phyloP scores from a whole-genome alignment of 2,888 invertebrate species.

The Sisyra terminalis region DNA sequence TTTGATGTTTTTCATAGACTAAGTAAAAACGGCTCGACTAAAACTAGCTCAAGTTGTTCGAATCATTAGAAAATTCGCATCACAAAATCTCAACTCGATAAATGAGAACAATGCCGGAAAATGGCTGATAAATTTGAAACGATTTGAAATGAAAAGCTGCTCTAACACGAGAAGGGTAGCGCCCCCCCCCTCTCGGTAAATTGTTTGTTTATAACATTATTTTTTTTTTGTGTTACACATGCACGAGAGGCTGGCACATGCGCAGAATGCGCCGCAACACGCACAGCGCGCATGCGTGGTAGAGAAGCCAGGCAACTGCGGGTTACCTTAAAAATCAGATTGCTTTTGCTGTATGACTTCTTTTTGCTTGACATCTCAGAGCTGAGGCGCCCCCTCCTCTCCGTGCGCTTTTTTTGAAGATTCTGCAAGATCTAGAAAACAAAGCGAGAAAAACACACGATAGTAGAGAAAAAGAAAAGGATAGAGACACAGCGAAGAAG shows the following conservation, averaged over 20 bases:
- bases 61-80: too few species aligned
- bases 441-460: slow-evolving; percentile 68
- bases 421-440: slow-evolving; percentile 97
- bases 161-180: slow-evolving; percentile 3
- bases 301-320: slow-evolving; percentile 21
- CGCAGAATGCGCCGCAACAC: too few species aligned
- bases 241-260: slow-evolving; percentile 2
- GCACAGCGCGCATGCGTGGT: slow-evolving; percentile 15
- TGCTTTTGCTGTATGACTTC: slow-evolving; percentile 90
- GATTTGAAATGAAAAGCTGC: background rate
- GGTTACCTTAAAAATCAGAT: slow-evolving; percentile 97
- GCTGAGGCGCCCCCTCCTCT: slow-evolving; percentile 92
- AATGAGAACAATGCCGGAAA: background rate
- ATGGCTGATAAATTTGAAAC: background rate
- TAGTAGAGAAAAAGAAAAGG: slow-evolving; percentile 42
- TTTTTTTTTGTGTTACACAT: background rate
- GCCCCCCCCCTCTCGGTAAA: slow-evolving; percentile 2
- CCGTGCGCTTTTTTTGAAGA: slow-evolving; percentile 97
- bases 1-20: too few species aligned
- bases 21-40: too few species aligned
- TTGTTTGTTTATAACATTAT: too few species aligned
- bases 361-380: slow-evolving; percentile 76
- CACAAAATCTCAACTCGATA: background rate
- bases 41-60: too few species aligned
- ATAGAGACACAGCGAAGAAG: slow-evolving; percentile 8